Percentiles rank a stretch among this genome's conserved stretches.
These are phyloP conservation scores for Drosophila testacea DNA, from an alignment of 2,888 invertebrate species.

Conservation along the genomic window DNA sequence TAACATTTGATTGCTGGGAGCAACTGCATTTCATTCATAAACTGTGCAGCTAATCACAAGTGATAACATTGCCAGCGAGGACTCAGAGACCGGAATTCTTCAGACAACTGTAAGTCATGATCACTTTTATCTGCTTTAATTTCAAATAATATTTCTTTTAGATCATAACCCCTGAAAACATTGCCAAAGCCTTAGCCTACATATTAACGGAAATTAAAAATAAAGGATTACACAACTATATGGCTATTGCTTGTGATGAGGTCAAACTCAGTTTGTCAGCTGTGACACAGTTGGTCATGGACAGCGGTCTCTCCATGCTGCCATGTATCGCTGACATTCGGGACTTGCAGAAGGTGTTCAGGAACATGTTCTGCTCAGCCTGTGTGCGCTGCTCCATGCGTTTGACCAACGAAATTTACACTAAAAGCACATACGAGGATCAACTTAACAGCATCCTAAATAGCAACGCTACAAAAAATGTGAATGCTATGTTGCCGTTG, in stretches of 20 bases:
- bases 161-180: conserved; percentile 32
- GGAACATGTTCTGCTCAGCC: conserved; percentile 43
- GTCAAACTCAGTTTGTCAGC: conserved; percentile 22
- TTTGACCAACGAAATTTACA: conserved; percentile 22
- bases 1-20: neutral
- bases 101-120: conserved; percentile 35
- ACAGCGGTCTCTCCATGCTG: conserved; percentile 18
- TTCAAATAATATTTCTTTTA: neutral
- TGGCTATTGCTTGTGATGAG: conserved; percentile 45
- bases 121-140: neutral
- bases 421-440: conserved; percentile 24
- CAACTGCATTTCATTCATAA: neutral
- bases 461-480: conserved; percentile 36
- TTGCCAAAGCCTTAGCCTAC: conserved; percentile 42
- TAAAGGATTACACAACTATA: conserved; percentile 27
- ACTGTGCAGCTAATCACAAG: conserved; percentile 29
- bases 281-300: conserved; percentile 23
- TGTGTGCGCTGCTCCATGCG: conserved; percentile 41
- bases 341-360: conserved; percentile 35
- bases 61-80: conserved; percentile 32
- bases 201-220: conserved; percentile 25
- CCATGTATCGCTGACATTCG: conserved; percentile 26
- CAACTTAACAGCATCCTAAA: conserved; percentile 36
- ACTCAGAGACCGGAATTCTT: conserved; percentile 9
- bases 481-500: conserved; percentile 29